Base-by-base conservation (phyloP, 2,113 vertebrate species). In the Psilopsiagon aymara region DNA sequence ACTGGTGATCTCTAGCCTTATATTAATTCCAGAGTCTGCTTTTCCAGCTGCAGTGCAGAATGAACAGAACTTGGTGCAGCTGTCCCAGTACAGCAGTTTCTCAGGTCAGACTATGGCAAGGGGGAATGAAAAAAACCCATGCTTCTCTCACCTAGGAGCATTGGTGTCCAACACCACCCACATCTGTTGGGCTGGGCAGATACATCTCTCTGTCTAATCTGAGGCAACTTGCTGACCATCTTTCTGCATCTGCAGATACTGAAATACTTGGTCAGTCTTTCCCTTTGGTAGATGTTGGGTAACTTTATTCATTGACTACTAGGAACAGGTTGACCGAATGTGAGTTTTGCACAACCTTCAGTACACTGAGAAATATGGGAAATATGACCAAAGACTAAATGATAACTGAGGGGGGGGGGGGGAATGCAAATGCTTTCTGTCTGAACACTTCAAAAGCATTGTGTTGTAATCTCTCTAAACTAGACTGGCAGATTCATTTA, bases 381-480 rank as follows among this genome's bases (percentile, higher is more conserved):
- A 81, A 44, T 37, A 62, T 80, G 41, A 77, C 29, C 39, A 52
- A 73, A 59, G 33, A 43, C 28, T 41, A 24, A 75, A 63, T 13
- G 37, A 0, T 60, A 27, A 27, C 0, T 79, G 9, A 4, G 12
- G n/a, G 51, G 27, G 10, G 27, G n/a, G n/a, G n/a, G n/a, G n/a
- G n/a, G n/a, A n/a, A n/a, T 51, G 13, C 9, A 33, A 77, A 41
- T 69, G 7, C 8, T 76, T 95, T 74, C 25, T 4, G 6, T 73
- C 27, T 66, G 24, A 57, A 9, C 10, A 3, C 7, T 68, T 91
- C 33, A 62, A 37, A 92, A 78, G 12, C 6, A 7, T 82, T 53
- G 4, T 31, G 17, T 63, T 49, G 9, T 84, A 51, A 35, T 91
- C 21, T 47, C 18, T 79, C 60, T 25, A 43, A 39, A 55, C 9